A percentile compares a stretch with the other conserved stretches of the same genome.
Conservation (phyloP, 2,113 vertebrate species). For the Orycteropus afer region DNA sequence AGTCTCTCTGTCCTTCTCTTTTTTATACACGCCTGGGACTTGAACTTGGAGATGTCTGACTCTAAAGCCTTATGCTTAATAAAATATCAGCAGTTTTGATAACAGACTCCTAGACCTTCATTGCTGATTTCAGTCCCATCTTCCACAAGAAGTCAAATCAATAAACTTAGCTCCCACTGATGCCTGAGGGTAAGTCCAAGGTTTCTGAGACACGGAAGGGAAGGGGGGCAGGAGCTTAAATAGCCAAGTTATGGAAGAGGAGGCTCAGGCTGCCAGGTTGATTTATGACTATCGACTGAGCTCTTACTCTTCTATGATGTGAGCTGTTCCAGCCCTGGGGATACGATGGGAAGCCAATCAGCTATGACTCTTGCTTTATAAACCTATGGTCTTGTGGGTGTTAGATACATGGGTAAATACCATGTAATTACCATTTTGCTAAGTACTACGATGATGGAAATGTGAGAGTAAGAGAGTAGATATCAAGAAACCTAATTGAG, state of each 20-base stretch:
- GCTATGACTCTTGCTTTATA: not conserved
- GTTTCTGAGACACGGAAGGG: not conserved
- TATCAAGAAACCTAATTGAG: not conserved
- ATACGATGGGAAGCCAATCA: not conserved
- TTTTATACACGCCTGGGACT: not conserved
- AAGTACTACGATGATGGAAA: not conserved
- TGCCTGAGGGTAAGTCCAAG: slow-evolving; percentile 8
- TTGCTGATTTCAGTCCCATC: not conserved
- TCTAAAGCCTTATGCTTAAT: not conserved
- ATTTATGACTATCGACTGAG: not conserved
- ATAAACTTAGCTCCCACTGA: not conserved
- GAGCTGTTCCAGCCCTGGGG: not conserved
- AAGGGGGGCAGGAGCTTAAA: not conserved
- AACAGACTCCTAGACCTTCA: not conserved
- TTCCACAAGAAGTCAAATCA: not conserved
- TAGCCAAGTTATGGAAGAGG: not conserved
- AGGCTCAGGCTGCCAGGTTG: not conserved
- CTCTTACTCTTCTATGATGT: not conserved
- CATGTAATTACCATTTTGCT: not conserved
- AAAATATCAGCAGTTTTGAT: slow-evolving; percentile 33
- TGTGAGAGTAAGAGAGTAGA: not conserved
- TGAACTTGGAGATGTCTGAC: not conserved
- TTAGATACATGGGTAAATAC: not conserved
- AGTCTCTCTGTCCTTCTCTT: not conserved
- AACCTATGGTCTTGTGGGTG: not conserved